Evolutionary conservation across 2,113 vertebrate species (phyloP).

Genomic region (Archilochus colubris): DNA sequence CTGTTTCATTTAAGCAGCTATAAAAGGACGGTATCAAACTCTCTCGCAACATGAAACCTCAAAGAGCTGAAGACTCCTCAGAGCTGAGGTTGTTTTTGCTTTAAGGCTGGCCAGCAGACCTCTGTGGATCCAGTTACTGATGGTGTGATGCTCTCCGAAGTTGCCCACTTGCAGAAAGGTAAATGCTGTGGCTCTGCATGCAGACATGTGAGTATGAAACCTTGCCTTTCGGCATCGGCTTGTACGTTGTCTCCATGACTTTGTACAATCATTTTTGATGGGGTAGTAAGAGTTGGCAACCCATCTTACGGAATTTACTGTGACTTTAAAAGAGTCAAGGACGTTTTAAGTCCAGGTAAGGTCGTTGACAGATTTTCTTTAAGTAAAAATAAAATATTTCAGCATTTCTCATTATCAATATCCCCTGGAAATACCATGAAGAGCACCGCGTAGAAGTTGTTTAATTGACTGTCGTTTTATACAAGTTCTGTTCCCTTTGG

Average conservation of each 20-base stretch:
- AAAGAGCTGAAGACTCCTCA: not conserved
- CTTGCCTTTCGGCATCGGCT: not conserved
- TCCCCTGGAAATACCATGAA: constrained; percentile 7
- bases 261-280: not conserved
- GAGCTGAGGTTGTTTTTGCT: constrained; percentile 47
- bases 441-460: not conserved
- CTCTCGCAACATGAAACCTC: not conserved
- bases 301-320: not conserved
- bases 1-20: not conserved
- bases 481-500: constrained; percentile 21
- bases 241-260: not conserved
- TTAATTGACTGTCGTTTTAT: constrained; percentile 22
- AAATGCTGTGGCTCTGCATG: constrained; percentile 81
- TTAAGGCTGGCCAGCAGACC: constrained; percentile 80
- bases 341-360: constrained; percentile 32
- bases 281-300: constrained; percentile 30
- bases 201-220: constrained; percentile 82
- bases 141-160: constrained; percentile 77
- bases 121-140: constrained; percentile 81
- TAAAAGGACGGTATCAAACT: not conserved
- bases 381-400: constrained; percentile 47
- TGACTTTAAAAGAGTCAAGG: constrained; percentile 29
- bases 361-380: constrained; percentile 25
- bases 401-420: constrained; percentile 3
- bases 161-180: constrained; percentile 81